Conservation (phyloP, 2,888 invertebrate species). For the Clusia tigrina region DNA sequence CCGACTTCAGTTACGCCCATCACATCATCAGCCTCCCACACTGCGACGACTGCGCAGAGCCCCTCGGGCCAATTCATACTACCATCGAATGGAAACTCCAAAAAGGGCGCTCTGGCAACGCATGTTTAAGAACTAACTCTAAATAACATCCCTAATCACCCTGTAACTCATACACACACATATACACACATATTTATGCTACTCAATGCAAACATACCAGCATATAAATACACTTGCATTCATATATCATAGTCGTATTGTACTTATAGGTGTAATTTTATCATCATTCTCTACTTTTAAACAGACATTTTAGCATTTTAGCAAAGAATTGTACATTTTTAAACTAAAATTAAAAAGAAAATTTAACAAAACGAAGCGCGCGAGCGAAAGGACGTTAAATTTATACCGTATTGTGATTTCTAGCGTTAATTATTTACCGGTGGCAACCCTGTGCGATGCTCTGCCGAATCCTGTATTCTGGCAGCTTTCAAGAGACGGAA, state of each 20-base stretch:
- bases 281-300: constrained; percentile 21
- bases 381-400: not conserved
- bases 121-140: constrained; percentile 66
- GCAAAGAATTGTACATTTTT: constrained; percentile 7
- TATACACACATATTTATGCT: constrained; percentile 9
- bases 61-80: constrained; percentile 65
- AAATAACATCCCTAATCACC: too few relatives aligned
- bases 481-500: constrained; percentile 27
- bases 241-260: constrained; percentile 3
- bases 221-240: constrained; percentile 5
- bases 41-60: constrained; percentile 72
- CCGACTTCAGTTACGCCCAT: constrained; percentile 68
- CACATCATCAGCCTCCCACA: constrained; percentile 67
- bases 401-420: constrained; percentile 62
- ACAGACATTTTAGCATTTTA: constrained; percentile 28
- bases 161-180: constrained; percentile 13
- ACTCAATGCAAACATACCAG: not conserved
- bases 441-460: constrained; percentile 19
- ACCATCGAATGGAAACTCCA: constrained; percentile 64
- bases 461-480: constrained; percentile 13
- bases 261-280: constrained; percentile 8
- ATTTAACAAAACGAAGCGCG: constrained; percentile 5
- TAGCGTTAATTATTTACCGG: constrained; percentile 62
- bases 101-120: constrained; percentile 68
- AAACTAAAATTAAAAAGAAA: constrained; percentile 14